Percentiles rank a stretch among this genome's conserved stretches.
Evolutionary conservation across 1,140 invertebrate genomes (phyloP).

Genomic region (Ceratina calcarata): DNA sequence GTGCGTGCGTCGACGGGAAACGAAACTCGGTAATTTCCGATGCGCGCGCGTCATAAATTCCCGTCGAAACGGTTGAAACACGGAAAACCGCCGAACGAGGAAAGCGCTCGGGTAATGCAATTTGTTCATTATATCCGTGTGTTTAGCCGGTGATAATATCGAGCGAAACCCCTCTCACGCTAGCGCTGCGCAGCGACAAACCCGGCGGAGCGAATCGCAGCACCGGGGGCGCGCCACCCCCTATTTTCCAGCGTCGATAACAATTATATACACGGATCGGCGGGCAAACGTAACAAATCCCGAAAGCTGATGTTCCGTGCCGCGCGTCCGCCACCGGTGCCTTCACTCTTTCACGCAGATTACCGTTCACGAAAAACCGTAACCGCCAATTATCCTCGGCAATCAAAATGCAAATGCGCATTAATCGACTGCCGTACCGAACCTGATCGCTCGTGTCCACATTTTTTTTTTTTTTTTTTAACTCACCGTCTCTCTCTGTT

Average conservation of each 20-base stretch:
- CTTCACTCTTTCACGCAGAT: not conserved
- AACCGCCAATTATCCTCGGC: constrained; percentile 55
- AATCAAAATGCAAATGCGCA: constrained; percentile 66
- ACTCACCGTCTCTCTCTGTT: not conserved
- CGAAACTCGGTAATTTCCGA: constrained; percentile 3
- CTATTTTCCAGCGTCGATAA: constrained; percentile 16
- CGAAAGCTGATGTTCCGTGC: constrained; percentile 18
- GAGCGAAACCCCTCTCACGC: not conserved
- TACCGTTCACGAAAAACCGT: constrained; percentile 47
- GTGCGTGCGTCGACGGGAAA: not conserved
- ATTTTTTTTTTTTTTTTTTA: constrained; percentile 17
- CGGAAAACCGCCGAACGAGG: not conserved
- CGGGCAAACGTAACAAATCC: constrained; percentile 32
- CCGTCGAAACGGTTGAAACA: not conserved
- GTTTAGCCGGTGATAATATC: constrained; percentile 12
- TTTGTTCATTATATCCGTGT: constrained; percentile 30
- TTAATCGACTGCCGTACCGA: constrained; percentile 52
- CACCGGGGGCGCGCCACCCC: too few species aligned
- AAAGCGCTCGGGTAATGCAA: constrained; percentile 5
- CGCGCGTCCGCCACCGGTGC: not conserved
- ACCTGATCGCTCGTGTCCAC: constrained; percentile 22
- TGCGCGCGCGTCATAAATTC: constrained; percentile 3
- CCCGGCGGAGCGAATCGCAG: not conserved
- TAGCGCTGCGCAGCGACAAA: not conserved
- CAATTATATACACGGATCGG: constrained; percentile 25